A percentile compares a stretch with the other conserved stretches of the same genome.
These are phyloP conservation scores for Dallia pectoralis DNA, from an alignment of 2,797 vertebrate genomes.

Conservation along the genomic window DNA sequence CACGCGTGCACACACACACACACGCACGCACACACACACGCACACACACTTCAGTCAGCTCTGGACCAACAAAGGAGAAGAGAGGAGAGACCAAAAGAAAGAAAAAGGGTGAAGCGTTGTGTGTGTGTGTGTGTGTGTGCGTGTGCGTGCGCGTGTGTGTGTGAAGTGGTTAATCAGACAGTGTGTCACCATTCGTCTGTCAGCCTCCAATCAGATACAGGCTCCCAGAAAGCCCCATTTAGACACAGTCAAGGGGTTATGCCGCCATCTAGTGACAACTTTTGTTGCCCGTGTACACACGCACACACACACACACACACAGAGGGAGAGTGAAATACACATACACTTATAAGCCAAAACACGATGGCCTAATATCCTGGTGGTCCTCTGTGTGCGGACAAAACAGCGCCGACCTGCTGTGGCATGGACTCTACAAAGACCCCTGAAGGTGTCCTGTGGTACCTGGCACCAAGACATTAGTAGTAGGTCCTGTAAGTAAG, in stretches of 20 bases:
- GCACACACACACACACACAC: not conserved
- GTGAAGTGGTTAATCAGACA: not conserved
- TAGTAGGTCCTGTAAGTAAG: too few species aligned
- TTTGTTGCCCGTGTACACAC: not conserved
- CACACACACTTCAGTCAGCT: not conserved
- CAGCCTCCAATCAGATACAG: not conserved
- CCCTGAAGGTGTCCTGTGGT: too few species aligned
- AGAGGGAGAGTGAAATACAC: not conserved
- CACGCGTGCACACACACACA: too few species aligned
- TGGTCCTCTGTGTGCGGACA: too few species aligned
- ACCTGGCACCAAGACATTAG: too few species aligned
- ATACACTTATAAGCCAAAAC: too few species aligned
- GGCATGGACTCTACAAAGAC: too few species aligned
- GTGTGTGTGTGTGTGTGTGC: not conserved
- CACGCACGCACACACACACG: not conserved
- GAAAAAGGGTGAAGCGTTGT: not conserved
- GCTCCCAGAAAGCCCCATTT: not conserved
- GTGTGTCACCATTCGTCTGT: not conserved
- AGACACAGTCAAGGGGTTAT: not conserved
- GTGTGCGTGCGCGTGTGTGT: too few species aligned
- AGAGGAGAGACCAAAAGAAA: not conserved
- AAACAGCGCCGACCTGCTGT: too few species aligned
- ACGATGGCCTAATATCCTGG: too few species aligned
- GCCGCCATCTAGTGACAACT: not conserved
- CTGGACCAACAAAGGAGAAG: slow-evolving; percentile 8